Base-by-base conservation (phyloP, 2,113 vertebrate species). In the Oreochromis niloticus region DNA sequence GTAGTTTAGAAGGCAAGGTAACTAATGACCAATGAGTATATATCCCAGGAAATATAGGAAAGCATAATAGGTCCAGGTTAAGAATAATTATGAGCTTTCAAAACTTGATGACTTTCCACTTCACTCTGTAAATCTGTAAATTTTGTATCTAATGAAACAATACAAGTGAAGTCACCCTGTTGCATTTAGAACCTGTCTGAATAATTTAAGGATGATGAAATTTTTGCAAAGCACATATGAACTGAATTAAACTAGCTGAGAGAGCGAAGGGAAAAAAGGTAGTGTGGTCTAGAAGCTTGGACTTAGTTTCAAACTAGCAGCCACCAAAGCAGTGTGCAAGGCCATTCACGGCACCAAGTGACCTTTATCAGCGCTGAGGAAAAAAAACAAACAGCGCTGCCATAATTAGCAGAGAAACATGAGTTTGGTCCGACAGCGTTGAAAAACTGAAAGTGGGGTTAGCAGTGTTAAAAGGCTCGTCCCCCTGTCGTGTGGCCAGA, bases 391-490 rank as follows among this genome's bases (percentile, higher is more conserved):
- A 73, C 66, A 82, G 39, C 6, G 17, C 81, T 19, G 13, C 22
- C 17, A 78, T 22, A 78, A 12, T 22, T 87, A 87, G 56, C 50
- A 27, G 30, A 27, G 68, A 81, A 82, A 82, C 16, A 9, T 73
- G 80, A 34, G 24, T 54, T 66, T 30, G 85, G 22, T 61, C 43
- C 12, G 9, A 14, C 68, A 56, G 32, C 1, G 4, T 6, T 81
- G 61, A 52, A 78, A 75, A 48, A 63, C 34, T 43, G 4, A 63
- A 56, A 80, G 73, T 87, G 79, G 55, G 63, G 89, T 92, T 92
- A 95, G 90, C 52, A 78, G 66, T 81, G 91, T 94, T 93, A 93
- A 85, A 36, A 89, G 81, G 80, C 87, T 89, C 81, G 86, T 36
- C 87, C 82, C 82, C 43, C 73, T 46, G 56, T 82, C 14, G 4